phyloP scores from a whole-genome alignment of 2,888 invertebrate genomes.

The Drosophila mimica region DNA sequence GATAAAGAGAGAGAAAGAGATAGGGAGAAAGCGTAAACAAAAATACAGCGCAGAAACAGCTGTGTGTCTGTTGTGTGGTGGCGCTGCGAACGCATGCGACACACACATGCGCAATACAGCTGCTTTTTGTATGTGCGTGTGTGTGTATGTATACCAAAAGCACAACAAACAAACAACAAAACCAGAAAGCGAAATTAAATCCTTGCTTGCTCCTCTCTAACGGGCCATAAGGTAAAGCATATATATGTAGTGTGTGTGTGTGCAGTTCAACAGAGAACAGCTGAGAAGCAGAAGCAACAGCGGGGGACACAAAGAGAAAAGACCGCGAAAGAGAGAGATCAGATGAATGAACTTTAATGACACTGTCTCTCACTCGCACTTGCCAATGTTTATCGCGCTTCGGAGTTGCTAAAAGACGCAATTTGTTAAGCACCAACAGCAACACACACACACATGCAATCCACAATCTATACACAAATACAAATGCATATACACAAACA shows the following conservation, averaged over 20 bases:
- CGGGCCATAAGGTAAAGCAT: neutral
- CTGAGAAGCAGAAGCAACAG: constrained; percentile 6
- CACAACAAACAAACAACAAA: constrained; percentile 26
- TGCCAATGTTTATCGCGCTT: constrained; percentile 40
- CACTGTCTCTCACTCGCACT: constrained; percentile 29
- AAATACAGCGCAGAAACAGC: constrained; percentile 63
- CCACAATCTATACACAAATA: constrained; percentile 3
- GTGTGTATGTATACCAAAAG: constrained; percentile 13
- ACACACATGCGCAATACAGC: constrained; percentile 63
- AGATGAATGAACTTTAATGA: constrained; percentile 53
- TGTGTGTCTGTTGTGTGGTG: constrained; percentile 40
- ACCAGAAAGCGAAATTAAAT: constrained; percentile 36
- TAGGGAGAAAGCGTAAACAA: constrained; percentile 50
- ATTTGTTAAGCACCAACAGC: constrained; percentile 43
- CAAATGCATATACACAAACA: constrained; percentile 6
- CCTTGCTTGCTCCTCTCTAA: constrained; percentile 25
- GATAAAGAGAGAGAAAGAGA: constrained; percentile 15
- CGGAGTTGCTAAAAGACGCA: constrained; percentile 57
- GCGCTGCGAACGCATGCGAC: constrained; percentile 19
- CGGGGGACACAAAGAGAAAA: constrained; percentile 3
- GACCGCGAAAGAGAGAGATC: constrained; percentile 38
- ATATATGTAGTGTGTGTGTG: neutral
- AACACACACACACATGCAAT: constrained; percentile 11
- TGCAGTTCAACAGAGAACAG: neutral
- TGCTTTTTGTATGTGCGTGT: constrained; percentile 35